Conservation (phyloP, 2,797 vertebrate species). For the Alosa sapidissima region DNA sequence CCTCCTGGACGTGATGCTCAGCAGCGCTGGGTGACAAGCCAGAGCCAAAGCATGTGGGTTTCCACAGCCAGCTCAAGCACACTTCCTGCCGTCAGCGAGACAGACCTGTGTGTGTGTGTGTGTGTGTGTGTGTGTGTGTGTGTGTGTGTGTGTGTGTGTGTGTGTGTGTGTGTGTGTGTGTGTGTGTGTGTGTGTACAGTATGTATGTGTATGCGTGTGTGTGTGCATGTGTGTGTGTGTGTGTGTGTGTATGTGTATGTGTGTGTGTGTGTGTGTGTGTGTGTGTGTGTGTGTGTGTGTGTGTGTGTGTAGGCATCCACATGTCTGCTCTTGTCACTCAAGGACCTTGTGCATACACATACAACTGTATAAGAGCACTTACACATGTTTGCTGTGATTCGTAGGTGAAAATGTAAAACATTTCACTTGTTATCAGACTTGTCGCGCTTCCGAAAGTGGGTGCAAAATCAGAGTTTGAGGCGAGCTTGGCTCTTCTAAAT, state of each 20-base stretch:
- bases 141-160: neutral
- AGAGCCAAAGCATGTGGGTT: neutral
- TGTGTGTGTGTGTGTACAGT: neutral
- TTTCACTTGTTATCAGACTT: neutral
- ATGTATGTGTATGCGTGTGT: neutral
- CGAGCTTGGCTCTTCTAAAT: neutral
- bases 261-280: neutral
- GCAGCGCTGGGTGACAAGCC: neutral
- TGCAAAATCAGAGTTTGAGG: neutral
- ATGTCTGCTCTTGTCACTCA: neutral
- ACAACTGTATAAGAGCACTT: neutral
- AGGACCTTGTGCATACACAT: neutral
- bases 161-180: neutral
- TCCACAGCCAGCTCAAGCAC: neutral
- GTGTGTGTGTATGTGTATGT: neutral
- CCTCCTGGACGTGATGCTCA: neutral
- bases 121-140: neutral
- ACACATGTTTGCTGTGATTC: neutral
- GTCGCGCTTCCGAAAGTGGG: neutral
- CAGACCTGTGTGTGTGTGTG: neutral
- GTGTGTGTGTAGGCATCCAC: neutral
- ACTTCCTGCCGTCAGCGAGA: neutral
- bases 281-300: neutral
- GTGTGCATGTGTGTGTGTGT: neutral
- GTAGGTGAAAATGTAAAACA: neutral